Percentiles rank a stretch among this genome's conserved stretches.
Conservation (phyloP, 2,797 vertebrate species). For the Hoplostethus mediterraneus region DNA sequence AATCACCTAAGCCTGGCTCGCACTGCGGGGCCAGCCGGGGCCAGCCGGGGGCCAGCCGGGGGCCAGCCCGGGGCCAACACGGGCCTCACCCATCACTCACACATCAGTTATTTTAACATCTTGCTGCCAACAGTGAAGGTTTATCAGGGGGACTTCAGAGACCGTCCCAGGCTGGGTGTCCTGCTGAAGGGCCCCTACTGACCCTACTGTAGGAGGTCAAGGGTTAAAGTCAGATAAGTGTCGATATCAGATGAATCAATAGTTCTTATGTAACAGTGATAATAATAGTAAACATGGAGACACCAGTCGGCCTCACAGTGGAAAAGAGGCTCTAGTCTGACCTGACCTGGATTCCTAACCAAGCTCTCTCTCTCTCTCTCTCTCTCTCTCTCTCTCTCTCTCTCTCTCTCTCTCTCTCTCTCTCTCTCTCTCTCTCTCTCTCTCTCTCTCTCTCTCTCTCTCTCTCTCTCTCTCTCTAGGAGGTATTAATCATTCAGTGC, state of each 20-base stretch:
- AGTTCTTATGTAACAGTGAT: too few species aligned
- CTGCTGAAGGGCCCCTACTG: too few species aligned
- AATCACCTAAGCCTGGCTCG: constrained; percentile 53
- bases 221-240: too few species aligned
- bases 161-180: too few species aligned
- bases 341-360: constrained; percentile 69
- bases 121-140: neutral
- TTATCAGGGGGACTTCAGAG: neutral
- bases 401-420: neutral
- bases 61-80: constrained; percentile 21
- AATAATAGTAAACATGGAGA: too few species aligned
- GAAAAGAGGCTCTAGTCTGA: constrained; percentile 27
- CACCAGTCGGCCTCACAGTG: constrained; percentile 8
- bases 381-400: neutral
- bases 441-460: neutral
- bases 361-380: neutral
- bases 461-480: constrained; percentile 40
- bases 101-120: constrained; percentile 1
- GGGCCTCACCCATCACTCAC: constrained; percentile 9
- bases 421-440: neutral
- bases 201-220: too few species aligned
- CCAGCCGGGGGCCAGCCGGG: neutral
- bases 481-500: constrained; percentile 72
- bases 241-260: too few species aligned
- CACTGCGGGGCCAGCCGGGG: constrained; percentile 17